Conservation (phyloP, 1,140 invertebrate species). For the Agrypnia vestita region DNA sequence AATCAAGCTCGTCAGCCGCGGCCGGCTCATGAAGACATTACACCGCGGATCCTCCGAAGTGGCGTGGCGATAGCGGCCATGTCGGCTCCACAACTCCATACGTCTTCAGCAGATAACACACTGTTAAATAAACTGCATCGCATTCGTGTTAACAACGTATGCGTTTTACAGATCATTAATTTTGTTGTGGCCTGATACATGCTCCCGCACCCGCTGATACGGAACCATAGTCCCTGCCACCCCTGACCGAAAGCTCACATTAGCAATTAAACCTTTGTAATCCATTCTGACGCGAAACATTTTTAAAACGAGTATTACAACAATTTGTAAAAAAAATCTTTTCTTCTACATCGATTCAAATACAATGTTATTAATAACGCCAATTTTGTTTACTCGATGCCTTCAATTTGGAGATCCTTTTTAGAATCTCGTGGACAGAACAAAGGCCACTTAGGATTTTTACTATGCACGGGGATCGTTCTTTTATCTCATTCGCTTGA, state of each 20-base stretch:
- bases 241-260: constrained; percentile 6
- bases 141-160: constrained; percentile 53
- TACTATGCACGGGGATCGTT: constrained; percentile 4
- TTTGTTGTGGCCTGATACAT: constrained; percentile 34
- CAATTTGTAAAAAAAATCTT: background rate
- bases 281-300: background rate
- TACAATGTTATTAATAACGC: background rate
- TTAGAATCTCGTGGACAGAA: background rate
- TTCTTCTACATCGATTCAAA: background rate
- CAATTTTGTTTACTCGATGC: background rate
- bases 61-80: constrained; percentile 35
- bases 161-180: constrained; percentile 58
- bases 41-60: background rate
- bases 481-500: constrained; percentile 38
- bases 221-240: background rate
- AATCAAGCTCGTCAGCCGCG: background rate
- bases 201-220: background rate
- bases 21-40: constrained; percentile 51
- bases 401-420: background rate
- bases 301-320: background rate
- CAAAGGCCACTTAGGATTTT: constrained; percentile 33
- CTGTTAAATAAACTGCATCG: constrained; percentile 46
- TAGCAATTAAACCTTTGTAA: constrained; percentile 3
- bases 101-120: constrained; percentile 37
- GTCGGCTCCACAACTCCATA: constrained; percentile 15